Conservation (phyloP, 1,140 invertebrate species). For the Drosophila funebris region DNA sequence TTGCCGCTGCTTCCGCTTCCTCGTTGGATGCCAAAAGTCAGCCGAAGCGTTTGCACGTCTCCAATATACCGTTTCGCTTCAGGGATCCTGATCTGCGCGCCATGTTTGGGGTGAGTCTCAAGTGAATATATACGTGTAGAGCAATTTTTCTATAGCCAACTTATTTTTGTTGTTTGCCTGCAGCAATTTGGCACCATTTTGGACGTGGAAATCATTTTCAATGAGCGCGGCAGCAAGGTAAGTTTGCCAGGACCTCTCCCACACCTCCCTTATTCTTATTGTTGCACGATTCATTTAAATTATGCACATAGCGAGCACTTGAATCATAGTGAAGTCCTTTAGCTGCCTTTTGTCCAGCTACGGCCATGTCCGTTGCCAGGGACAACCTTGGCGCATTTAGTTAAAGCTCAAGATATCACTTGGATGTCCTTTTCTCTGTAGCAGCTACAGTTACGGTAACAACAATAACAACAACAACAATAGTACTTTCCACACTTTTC, state of each 20-base stretch:
- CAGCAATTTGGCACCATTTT: slow-evolving; percentile 99
- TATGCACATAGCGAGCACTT: slow-evolving; percentile 37
- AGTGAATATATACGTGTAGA: background rate
- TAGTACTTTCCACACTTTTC: background rate
- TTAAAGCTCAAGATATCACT: slow-evolving; percentile 18
- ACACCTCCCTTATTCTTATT: slow-evolving; percentile 7
- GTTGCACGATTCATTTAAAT: slow-evolving; percentile 52
- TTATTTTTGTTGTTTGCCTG: slow-evolving; percentile 43
- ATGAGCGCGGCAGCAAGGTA: slow-evolving; percentile 99
- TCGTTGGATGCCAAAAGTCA: slow-evolving; percentile 86
- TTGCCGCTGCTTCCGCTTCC: slow-evolving; percentile 41
- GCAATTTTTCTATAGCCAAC: slow-evolving; percentile 1
- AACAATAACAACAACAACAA: slow-evolving; percentile 2
- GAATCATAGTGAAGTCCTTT: slow-evolving; percentile 2
- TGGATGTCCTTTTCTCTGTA: slow-evolving; percentile 12
- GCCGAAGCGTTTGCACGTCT: slow-evolving; percentile 96
- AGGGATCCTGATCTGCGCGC: slow-evolving; percentile 98
- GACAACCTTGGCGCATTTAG: slow-evolving; percentile 21
- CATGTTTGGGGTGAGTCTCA: slow-evolving; percentile 97
- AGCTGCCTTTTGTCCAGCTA: slow-evolving; percentile 17
- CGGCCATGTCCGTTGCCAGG: slow-evolving; percentile 16
- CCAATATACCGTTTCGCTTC: slow-evolving; percentile 99
- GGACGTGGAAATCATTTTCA: slow-evolving; percentile 99
- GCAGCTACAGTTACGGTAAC: background rate
- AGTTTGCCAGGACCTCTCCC: slow-evolving; percentile 83